Base-by-base conservation (phyloP, 2,113 vertebrate species). In the Ciconia maguari region DNA sequence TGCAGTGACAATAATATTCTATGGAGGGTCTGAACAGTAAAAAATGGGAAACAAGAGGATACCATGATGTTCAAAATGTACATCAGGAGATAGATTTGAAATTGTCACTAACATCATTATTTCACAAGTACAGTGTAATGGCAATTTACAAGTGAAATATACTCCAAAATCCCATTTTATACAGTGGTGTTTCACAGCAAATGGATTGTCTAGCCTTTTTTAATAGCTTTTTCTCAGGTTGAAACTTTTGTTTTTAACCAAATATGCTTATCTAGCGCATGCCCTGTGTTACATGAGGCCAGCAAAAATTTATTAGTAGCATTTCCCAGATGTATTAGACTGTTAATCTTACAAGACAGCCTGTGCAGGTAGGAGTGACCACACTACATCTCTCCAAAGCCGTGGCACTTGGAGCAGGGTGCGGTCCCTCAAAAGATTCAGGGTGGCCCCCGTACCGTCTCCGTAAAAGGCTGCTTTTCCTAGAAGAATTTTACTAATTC, bases 1-100 rank as follows among this genome's bases (percentile, higher is more conserved):
- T 98, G 97, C 98, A 96, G 96, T 80, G 94, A 97, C 97, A 96
- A 85, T 86, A 87, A 96, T 94, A 97, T 97, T 97, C 94, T 90
- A 24, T 85, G 88, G 96, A 97, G 95, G 96, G 89, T 83, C 94
- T 97, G 96, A 97, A 91, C 97, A 97, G 97, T 97, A 98, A 97
- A 97, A 98, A 97, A 96, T 83, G 96, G 92, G 96, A 96, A 97
- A 94, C 91, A 96, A 95, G 95, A 97, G 81, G 95, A 94, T 94
- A 82, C 86, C 34, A 4, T 71, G 75, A 93, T 93, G 89, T 92
- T 90, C 91, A 82, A 91, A 98, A 98, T 94, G 94, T 95, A 97
- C 77, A 93, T 88, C 82, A 74, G 91, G 95, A 95, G 93, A 96
- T 87, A 92, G 89, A 93, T 94, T 94, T 94, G 89, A 86, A 95